These are phyloP conservation scores for Perithous albicinctus DNA, from an alignment of 2,888 invertebrate species.

Conservation along the genomic window DNA sequence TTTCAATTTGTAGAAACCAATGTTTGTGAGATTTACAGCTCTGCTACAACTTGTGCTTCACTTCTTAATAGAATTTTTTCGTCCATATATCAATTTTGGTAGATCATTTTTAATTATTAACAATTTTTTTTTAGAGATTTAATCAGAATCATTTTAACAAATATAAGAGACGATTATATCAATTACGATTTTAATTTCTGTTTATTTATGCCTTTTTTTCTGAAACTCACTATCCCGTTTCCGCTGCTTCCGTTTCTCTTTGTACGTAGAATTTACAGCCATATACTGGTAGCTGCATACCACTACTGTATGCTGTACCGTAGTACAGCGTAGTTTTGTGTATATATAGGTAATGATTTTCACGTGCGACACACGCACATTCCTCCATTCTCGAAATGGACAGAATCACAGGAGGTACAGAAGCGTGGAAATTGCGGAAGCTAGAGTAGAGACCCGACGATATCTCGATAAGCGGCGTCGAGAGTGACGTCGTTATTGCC, in stretches of 20 bases:
- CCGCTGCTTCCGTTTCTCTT: conserved; percentile 46
- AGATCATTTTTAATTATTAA: no score
- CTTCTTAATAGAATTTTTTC: no score
- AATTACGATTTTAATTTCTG: background rate
- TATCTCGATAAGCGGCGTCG: conserved; percentile 81
- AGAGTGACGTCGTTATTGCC: conserved; percentile 83
- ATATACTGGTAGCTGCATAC: background rate
- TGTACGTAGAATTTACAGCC: conserved; percentile 27
- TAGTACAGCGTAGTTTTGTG: background rate
- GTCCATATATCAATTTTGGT: no score
- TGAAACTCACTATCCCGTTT: conserved; percentile 60
- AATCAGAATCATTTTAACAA: background rate
- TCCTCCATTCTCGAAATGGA: conserved; percentile 19
- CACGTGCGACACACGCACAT: conserved; percentile 11
- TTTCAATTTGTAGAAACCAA: no score
- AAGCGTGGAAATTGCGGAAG: conserved; percentile 80
- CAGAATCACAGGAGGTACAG: conserved; percentile 48
- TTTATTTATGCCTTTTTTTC: conserved; percentile 16
- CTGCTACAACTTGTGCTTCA: no score
- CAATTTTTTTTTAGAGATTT: background rate
- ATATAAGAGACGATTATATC: background rate
- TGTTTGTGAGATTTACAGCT: no score
- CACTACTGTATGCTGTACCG: background rate
- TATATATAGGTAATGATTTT: conserved; percentile 11
- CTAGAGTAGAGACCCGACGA: conserved; percentile 79